Percentiles rank a stretch among this genome's conserved stretches.
Evolutionary conservation across 1,140 invertebrate species (phyloP).

Genomic region (Caenorhabditis brenneri): DNA sequence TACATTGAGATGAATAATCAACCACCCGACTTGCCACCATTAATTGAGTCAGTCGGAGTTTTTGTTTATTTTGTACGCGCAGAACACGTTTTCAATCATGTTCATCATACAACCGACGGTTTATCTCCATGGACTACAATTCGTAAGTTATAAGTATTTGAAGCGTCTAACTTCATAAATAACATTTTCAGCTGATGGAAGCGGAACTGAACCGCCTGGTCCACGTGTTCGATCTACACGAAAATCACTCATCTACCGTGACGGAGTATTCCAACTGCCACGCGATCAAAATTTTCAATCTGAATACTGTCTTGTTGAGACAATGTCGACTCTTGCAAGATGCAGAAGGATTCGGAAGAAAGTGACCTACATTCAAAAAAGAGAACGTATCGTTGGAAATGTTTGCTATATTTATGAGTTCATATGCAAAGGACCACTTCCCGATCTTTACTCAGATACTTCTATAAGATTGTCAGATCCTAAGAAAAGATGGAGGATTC

Average conservation of each 20-base stretch:
- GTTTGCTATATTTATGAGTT: constrained; percentile 51
- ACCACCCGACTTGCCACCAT: constrained; percentile 33
- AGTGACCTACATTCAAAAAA: constrained; percentile 40
- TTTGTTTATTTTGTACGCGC: constrained; percentile 32
- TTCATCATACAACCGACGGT: constrained; percentile 31
- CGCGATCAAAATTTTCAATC: not conserved
- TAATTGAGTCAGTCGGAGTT: constrained; percentile 7
- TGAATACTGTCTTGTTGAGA: constrained; percentile 40
- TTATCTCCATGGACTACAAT: constrained; percentile 49
- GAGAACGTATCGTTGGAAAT: not conserved
- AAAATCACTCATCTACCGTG: not conserved
- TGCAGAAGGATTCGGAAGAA: constrained; percentile 45
- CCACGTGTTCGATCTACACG: not conserved
- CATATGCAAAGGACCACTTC: constrained; percentile 1
- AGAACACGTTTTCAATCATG: not conserved
- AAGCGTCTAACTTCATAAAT: not conserved
- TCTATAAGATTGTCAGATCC: no score
- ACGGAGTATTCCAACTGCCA: not conserved
- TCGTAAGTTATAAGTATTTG: not conserved
- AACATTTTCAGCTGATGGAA: not conserved
- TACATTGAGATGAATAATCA: not conserved
- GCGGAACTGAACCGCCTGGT: not conserved
- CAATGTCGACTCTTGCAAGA: constrained; percentile 43
- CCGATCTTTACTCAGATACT: not conserved
- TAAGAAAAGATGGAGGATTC: no score